A percentile compares a stretch with the other conserved stretches of the same genome.
phyloP scores from a whole-genome alignment of 2,797 vertebrate species.

The Steatocranus sp. region DNA sequence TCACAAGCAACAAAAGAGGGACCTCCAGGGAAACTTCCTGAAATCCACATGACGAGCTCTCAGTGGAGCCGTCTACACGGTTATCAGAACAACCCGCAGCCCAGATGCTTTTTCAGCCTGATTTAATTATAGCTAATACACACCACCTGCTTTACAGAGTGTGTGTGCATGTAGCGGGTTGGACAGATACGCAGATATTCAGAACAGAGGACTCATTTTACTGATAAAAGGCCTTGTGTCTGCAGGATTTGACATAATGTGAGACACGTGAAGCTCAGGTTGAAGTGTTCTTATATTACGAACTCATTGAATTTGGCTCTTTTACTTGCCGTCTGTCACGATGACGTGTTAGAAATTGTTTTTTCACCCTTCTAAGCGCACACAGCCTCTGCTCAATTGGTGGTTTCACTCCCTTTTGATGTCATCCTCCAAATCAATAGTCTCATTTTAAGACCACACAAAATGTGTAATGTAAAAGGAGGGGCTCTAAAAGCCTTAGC shows the following conservation, averaged over 20 bases:
- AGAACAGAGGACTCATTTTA: slow-evolving; percentile 3
- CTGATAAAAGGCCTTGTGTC: background rate
- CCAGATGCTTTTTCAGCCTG: slow-evolving; percentile 40
- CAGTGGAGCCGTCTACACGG: slow-evolving; percentile 37
- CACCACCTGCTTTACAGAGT: background rate
- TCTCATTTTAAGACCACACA: background rate
- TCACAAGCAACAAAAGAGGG: slow-evolving; percentile 54
- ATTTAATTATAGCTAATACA: slow-evolving; percentile 67
- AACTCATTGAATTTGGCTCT: background rate
- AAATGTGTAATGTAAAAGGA: background rate
- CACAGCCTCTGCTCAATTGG: background rate
- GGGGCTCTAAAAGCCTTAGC: background rate
- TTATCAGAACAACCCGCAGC: slow-evolving; percentile 51
- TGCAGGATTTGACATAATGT: background rate
- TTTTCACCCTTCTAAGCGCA: background rate
- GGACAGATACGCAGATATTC: background rate
- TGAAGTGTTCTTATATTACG: background rate
- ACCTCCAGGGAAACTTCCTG: slow-evolving; percentile 42
- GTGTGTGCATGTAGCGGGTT: background rate
- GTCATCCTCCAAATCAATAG: background rate
- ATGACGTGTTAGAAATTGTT: fast-evolving
- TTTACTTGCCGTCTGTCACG: background rate
- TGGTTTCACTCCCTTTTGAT: background rate
- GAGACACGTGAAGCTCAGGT: background rate
- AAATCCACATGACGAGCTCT: slow-evolving; percentile 47